Percentiles rank a stretch among this genome's conserved stretches.
Conservation (phyloP, 2,113 vertebrate genomes). For the Motacilla tschutschensis region DNA sequence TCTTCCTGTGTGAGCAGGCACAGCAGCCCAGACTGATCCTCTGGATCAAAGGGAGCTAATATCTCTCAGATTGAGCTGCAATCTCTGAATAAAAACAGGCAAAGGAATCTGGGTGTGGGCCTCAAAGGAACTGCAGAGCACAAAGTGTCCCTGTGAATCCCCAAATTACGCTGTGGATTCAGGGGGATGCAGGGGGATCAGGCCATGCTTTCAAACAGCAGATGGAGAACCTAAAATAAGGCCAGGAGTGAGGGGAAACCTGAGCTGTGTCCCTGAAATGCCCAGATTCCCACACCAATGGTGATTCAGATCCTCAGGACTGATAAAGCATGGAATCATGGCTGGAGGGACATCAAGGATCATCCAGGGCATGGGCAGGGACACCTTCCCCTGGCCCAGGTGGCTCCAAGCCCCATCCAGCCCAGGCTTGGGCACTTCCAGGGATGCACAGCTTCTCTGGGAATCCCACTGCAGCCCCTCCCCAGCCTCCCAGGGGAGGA, state of each 20-base stretch:
- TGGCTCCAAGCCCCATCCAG: not conserved
- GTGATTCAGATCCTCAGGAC: not conserved
- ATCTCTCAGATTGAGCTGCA: not conserved
- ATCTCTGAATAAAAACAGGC: not conserved
- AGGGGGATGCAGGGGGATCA: not conserved
- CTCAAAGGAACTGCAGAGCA: not conserved
- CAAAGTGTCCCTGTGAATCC: not conserved
- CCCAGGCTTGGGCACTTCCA: not conserved
- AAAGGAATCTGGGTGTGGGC: conserved; percentile 38
- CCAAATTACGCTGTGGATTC: accelerated
- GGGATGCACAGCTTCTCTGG: not conserved
- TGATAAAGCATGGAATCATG: not conserved
- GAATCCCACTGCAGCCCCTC: not conserved
- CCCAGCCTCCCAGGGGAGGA: too few species aligned
- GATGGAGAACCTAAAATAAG: not conserved
- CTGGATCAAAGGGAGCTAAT: not conserved
- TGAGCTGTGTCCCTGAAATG: not conserved
- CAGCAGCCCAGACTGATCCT: not conserved
- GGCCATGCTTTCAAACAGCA: not conserved
- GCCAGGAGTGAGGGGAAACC: not conserved
- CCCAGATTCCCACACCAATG: not conserved
- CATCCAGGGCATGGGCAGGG: not conserved
- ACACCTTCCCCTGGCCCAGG: not conserved
- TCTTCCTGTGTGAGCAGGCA: conserved; percentile 1
- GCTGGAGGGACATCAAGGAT: not conserved